A percentile compares a stretch with the other conserved stretches of the same genome.
Evolutionary conservation across 2,797 vertebrate genomes (phyloP).

Genomic region (Chromobotia macracanthus): DNA sequence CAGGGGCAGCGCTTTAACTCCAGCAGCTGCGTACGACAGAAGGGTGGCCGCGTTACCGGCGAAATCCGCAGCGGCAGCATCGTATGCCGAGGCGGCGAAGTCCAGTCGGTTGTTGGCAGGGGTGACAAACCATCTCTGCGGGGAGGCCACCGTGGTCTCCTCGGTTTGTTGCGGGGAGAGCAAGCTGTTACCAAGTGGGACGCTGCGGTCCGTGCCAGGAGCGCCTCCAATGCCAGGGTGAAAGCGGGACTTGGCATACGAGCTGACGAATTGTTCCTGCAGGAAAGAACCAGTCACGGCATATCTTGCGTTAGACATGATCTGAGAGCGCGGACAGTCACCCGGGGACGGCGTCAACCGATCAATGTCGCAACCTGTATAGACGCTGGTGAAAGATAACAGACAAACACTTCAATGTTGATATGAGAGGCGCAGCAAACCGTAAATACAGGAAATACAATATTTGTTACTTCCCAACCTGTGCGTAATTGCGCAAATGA

Average conservation of each 20-base stretch:
- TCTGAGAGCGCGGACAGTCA: conserved; percentile 97
- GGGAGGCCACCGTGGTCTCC: conserved; percentile 92
- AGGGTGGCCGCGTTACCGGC: conserved; percentile 98
- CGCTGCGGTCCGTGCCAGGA: conserved; percentile 94
- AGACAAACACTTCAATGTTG: conserved; percentile 39
- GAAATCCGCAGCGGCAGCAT: conserved; percentile 92
- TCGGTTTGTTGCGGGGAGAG: conserved; percentile 97
- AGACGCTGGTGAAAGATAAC: conserved; percentile 85
- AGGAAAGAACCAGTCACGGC: conserved; percentile 97
- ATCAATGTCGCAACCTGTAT: conserved; percentile 99
- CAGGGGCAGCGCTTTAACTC: conserved; percentile 95
- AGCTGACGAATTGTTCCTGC: conserved; percentile 99
- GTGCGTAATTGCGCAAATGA: conserved; percentile 32
- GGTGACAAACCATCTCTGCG: conserved; percentile 99
- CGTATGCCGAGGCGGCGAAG: conserved; percentile 97
- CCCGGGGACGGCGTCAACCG: conserved; percentile 96
- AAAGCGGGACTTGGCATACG: conserved; percentile 98
- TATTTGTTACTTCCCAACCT: background rate
- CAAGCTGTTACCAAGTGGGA: conserved; percentile 98
- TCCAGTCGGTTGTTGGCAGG: conserved; percentile 98
- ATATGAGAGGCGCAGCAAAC: conserved; percentile 9
- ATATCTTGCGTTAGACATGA: conserved; percentile 95
- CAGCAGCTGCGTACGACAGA: conserved; percentile 96
- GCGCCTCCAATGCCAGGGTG: conserved; percentile 90
- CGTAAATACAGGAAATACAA: conserved; percentile 25